Conservation (phyloP, 2,888 invertebrate species). For the Dione vanillae region DNA sequence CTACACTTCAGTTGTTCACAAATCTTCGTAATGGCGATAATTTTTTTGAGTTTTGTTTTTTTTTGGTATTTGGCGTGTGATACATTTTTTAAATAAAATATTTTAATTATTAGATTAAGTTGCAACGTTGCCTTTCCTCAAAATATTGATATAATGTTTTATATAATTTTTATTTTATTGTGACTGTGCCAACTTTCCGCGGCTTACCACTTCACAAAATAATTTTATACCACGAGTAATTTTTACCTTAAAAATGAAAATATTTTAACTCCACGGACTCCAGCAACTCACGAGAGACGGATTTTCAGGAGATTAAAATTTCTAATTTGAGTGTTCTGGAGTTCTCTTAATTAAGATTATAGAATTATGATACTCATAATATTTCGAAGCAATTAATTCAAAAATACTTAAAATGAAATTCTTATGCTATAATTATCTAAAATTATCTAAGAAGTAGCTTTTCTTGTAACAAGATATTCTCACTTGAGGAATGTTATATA, state of each 20-base stretch:
- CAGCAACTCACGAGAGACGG: slow-evolving; percentile 56
- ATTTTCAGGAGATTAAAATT: slow-evolving; percentile 77
- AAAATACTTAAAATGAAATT: slow-evolving; percentile 68
- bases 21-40: slow-evolving; percentile 44
- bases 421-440: slow-evolving; percentile 69
- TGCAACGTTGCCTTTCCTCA: background rate
- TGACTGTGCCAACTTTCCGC: slow-evolving; percentile 39
- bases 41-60: slow-evolving; percentile 33
- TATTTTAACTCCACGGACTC: slow-evolving; percentile 61
- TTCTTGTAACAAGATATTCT: slow-evolving; percentile 57
- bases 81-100: background rate
- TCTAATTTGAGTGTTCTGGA: slow-evolving; percentile 74
- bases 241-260: slow-evolving; percentile 51
- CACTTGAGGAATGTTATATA: slow-evolving; percentile 49
- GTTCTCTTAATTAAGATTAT: slow-evolving; percentile 81
- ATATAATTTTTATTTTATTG: slow-evolving; percentile 33
- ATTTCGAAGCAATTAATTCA: slow-evolving; percentile 79
- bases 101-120: background rate
- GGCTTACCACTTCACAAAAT: slow-evolving; percentile 40
- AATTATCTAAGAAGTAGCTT: slow-evolving; percentile 67
- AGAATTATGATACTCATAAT: slow-evolving; percentile 81
- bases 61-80: slow-evolving; percentile 20
- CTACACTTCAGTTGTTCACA: slow-evolving; percentile 56
- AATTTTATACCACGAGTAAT: slow-evolving; percentile 43
- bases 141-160: slow-evolving; percentile 7